A percentile compares a stretch with the other conserved stretches of the same genome.
phyloP scores from a whole-genome alignment of 2,888 invertebrate genomes.

The Eupithecia abbreviata region DNA sequence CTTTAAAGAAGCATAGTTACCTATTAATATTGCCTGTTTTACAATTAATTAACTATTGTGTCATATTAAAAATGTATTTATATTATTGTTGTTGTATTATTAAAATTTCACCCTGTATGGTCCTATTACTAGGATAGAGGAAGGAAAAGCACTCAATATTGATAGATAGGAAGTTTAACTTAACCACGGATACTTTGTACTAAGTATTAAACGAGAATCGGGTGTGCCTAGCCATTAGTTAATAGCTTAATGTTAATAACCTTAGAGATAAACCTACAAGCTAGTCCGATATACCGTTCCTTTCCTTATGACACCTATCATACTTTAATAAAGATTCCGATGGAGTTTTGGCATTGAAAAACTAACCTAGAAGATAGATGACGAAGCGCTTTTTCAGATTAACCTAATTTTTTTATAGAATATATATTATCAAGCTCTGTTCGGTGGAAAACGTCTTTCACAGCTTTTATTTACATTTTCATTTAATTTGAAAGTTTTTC shows the following conservation, averaged over 20 bases:
- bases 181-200: background rate
- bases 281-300: slow-evolving; percentile 31
- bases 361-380: slow-evolving; percentile 25
- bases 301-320: slow-evolving; percentile 3
- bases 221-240: background rate
- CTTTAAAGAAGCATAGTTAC: background rate
- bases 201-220: slow-evolving; percentile 5
- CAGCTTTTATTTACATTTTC: slow-evolving; percentile 34
- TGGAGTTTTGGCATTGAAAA: slow-evolving; percentile 27
- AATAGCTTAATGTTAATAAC: background rate
- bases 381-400: slow-evolving; percentile 17
- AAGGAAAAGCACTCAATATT: slow-evolving; percentile 1
- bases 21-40: background rate
- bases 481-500: slow-evolving; percentile 7
- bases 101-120: slow-evolving; percentile 2
- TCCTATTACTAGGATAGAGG: background rate
- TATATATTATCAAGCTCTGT: slow-evolving; percentile 49
- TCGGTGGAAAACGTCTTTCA: slow-evolving; percentile 50
- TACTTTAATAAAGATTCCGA: slow-evolving; percentile 11
- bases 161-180: background rate
- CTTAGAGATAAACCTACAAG: slow-evolving; percentile 22
- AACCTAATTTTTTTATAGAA: slow-evolving; percentile 30
- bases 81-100: background rate
- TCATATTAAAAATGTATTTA: background rate
- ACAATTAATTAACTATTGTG: background rate